Evolutionary conservation across 1,140 invertebrate genomes (phyloP).

Genomic region (Adelges cooleyi): DNA sequence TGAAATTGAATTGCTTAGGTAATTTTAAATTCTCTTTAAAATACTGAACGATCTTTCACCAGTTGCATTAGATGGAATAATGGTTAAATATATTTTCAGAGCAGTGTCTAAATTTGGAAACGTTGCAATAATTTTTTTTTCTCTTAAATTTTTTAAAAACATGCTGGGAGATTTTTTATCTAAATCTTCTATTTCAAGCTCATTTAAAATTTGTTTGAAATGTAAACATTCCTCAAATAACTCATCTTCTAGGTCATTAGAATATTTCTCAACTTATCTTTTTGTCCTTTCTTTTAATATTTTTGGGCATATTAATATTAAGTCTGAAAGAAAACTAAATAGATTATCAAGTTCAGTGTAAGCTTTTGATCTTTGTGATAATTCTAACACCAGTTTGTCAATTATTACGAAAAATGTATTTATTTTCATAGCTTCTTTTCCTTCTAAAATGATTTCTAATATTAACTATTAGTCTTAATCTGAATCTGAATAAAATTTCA

Average conservation of each 20-base stretch:
- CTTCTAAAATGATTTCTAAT: background rate
- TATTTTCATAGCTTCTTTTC: background rate
- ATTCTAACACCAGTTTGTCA: background rate
- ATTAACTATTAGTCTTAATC: no score
- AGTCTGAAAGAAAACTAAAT: constrained; percentile 9
- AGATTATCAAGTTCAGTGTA: background rate
- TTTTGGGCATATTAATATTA: background rate
- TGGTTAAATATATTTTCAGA: no score
- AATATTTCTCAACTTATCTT: constrained; percentile 1
- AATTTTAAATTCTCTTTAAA: no score
- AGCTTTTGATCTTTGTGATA: constrained; percentile 2
- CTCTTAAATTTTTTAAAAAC: no score
- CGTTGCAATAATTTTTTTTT: no score
- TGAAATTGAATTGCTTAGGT: no score
- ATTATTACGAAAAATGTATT: background rate
- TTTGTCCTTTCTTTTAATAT: constrained; percentile 2
- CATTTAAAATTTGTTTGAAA: background rate
- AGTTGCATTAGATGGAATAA: no score
- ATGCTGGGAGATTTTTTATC: background rate
- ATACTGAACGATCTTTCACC: no score
- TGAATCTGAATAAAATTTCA: no score
- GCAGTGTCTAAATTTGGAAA: no score
- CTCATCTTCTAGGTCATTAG: background rate
- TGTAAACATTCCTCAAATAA: background rate
- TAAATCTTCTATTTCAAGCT: background rate